Evolutionary conservation across 2,113 vertebrate species (phyloP).

Genomic region (Ictalurus furcatus): DNA sequence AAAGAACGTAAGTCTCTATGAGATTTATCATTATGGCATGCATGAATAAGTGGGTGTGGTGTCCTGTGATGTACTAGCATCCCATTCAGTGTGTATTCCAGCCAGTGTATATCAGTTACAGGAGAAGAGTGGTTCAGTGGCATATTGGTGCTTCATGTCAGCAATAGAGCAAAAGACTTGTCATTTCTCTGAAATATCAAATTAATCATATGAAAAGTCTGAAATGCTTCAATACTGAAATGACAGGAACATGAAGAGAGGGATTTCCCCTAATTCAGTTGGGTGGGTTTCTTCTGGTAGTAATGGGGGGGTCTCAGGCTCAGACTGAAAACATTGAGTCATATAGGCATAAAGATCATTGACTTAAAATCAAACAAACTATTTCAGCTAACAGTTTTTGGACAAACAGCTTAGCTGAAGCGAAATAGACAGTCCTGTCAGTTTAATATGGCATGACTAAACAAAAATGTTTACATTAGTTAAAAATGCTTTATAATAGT

Average conservation of each 20-base stretch:
- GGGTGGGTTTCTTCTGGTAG: slow-evolving; percentile 48
- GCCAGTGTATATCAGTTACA: neutral
- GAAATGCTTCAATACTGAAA: slow-evolving; percentile 46
- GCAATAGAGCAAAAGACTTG: neutral
- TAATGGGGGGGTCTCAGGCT: slow-evolving; percentile 40
- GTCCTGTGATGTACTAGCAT: neutral
- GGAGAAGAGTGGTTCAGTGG: neutral
- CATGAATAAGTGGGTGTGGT: neutral
- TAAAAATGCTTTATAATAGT: too few relatives aligned
- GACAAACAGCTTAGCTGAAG: neutral
- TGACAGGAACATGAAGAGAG: slow-evolving; percentile 31
- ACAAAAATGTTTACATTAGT: neutral
- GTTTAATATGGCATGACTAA: neutral
- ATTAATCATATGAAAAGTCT: slow-evolving; percentile 37
- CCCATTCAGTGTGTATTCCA: neutral
- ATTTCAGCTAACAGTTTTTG: neutral
- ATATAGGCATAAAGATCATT: neutral
- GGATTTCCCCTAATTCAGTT: slow-evolving; percentile 25
- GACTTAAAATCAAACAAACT: neutral
- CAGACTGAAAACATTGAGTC: slow-evolving; percentile 39
- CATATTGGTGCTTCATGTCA: neutral
- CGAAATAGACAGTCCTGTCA: neutral
- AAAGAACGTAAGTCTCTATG: slow-evolving; percentile 34
- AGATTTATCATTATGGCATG: neutral
- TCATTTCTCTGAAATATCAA: slow-evolving; percentile 31